These are phyloP conservation scores for Hanleya hanleyi DNA, from an alignment of 2,888 invertebrate genomes.

Conservation along the genomic window DNA sequence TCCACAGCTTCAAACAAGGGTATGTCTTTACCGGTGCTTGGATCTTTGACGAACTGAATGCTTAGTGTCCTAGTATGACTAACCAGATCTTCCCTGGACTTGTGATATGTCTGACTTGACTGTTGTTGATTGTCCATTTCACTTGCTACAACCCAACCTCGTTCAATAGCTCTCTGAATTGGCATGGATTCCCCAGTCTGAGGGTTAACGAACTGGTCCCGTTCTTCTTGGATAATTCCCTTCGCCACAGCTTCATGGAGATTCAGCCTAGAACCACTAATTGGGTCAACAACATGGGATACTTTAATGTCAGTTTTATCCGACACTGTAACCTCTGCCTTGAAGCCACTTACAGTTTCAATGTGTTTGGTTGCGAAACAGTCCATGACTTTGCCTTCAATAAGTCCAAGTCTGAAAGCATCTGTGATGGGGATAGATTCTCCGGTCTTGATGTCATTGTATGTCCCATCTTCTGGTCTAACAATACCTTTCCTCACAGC, in stretches of 20 bases:
- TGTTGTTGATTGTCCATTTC: neutral
- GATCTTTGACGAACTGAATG: constrained; percentile 46
- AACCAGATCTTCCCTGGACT: neutral
- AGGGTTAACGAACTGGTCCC: constrained; percentile 45
- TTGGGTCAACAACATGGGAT: constrained; percentile 76
- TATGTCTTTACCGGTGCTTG: constrained; percentile 51
- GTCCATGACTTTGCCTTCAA: constrained; percentile 58
- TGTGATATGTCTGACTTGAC: neutral
- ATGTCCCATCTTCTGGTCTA: constrained; percentile 78
- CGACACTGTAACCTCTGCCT: constrained; percentile 58
- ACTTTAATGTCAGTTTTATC: constrained; percentile 62
- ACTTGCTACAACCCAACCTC: constrained; percentile 83
- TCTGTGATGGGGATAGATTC: constrained; percentile 86
- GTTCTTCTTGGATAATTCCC: constrained; percentile 79
- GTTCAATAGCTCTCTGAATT: constrained; percentile 87
- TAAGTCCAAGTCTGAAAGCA: constrained; percentile 85
- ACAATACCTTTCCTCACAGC: constrained; percentile 63
- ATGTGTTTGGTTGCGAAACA: constrained; percentile 57
- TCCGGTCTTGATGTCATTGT: constrained; percentile 88
- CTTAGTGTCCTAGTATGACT: constrained; percentile 42
- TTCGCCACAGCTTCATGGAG: constrained; percentile 79
- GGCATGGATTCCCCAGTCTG: constrained; percentile 75
- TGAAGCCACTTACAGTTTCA: constrained; percentile 50
- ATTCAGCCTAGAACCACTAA: constrained; percentile 88
- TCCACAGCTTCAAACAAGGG: constrained; percentile 73